Evolutionary conservation across 2,113 vertebrate genomes (phyloP).

Genomic region (Laticauda colubrina): DNA sequence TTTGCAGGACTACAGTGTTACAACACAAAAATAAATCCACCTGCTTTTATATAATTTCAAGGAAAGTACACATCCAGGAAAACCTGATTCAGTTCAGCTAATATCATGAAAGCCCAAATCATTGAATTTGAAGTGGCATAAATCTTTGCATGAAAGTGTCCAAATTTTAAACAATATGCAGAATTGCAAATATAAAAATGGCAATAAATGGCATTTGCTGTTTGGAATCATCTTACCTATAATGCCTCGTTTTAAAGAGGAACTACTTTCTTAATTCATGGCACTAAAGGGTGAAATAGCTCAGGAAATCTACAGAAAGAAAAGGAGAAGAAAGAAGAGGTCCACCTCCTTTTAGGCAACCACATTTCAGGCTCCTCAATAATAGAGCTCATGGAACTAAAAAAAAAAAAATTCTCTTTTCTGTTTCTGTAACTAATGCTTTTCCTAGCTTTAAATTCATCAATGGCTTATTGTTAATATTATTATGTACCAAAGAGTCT

Average conservation of each 20-base stretch:
- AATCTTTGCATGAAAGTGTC: neutral
- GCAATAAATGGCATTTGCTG: neutral
- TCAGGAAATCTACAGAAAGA: neutral
- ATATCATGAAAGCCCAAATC: neutral
- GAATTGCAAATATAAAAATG: too few species aligned
- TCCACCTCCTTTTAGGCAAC: neutral
- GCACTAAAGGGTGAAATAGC: neutral
- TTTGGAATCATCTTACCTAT: neutral
- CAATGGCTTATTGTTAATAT: conserved; percentile 15
- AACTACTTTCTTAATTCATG: neutral
- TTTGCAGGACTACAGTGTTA: neutral
- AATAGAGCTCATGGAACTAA: neutral
- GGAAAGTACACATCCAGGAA: neutral
- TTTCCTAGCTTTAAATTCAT: neutral
- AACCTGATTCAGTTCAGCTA: neutral
- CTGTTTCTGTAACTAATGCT: conserved; percentile 7
- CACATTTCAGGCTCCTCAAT: neutral
- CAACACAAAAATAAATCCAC: neutral
- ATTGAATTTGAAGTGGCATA: neutral
- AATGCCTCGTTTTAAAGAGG: neutral
- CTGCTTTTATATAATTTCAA: neutral
- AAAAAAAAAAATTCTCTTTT: neutral
- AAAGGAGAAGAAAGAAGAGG: neutral
- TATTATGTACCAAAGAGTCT: conserved; percentile 50
- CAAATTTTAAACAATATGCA: neutral